A percentile compares a stretch with the other conserved stretches of the same genome.
Conservation (phyloP, 2,888 invertebrate species). For the Acronicta psi region DNA sequence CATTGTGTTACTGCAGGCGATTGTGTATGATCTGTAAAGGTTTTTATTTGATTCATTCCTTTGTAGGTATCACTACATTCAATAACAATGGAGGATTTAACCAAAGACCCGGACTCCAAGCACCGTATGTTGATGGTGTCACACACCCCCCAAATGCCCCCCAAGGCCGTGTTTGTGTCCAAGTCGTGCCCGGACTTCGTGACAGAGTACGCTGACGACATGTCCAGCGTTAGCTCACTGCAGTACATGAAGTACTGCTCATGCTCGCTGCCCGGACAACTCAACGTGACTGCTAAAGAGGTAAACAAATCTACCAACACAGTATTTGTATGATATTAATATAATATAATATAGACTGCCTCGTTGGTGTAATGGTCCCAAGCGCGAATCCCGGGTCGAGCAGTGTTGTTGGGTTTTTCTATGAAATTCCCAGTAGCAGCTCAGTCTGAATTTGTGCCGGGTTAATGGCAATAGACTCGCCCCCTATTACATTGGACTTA, state of each 20-base stretch:
- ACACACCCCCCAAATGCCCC: slow-evolving; percentile 84
- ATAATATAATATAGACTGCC: too few species aligned
- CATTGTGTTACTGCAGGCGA: too few species aligned
- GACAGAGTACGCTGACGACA: slow-evolving; percentile 58
- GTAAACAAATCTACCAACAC: slow-evolving; percentile 48
- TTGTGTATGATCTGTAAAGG: too few species aligned
- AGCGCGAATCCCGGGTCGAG: too few species aligned
- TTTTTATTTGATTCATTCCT: neutral
- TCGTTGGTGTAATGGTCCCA: too few species aligned
- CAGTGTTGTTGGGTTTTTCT: too few species aligned
- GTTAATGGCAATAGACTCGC: too few species aligned
- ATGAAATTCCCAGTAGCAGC: too few species aligned
- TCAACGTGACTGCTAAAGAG: slow-evolving; percentile 66
- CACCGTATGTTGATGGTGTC: slow-evolving; percentile 96
- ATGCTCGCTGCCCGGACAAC: slow-evolving; percentile 71
- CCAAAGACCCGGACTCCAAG: slow-evolving; percentile 93
- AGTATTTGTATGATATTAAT: too few species aligned
- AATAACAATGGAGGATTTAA: slow-evolving; percentile 96
- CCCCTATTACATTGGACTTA: too few species aligned
- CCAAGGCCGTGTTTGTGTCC: slow-evolving; percentile 90
- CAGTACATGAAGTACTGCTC: slow-evolving; percentile 52
- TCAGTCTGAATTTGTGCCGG: too few species aligned
- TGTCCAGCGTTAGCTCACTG: slow-evolving; percentile 49
- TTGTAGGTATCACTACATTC: slow-evolving; percentile 93
- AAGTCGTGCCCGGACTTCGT: slow-evolving; percentile 94